Evolutionary conservation across 2,113 vertebrate genomes (phyloP).

Genomic region (Nymphicus hollandicus): DNA sequence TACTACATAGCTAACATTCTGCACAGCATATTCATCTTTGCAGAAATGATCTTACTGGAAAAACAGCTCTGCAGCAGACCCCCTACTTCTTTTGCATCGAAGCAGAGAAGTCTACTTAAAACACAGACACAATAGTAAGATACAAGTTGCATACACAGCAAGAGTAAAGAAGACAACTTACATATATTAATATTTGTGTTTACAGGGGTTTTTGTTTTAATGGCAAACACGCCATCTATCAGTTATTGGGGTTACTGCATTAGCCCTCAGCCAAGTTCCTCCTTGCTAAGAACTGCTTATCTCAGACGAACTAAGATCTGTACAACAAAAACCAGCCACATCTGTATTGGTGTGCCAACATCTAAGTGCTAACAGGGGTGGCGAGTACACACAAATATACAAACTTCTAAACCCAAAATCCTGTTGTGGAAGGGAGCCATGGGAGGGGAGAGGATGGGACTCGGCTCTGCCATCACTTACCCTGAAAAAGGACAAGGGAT

Average conservation of each 20-base stretch:
- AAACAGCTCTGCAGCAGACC: background rate
- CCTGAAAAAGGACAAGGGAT: background rate
- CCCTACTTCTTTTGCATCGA: background rate
- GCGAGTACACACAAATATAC: background rate
- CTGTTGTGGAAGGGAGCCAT: background rate
- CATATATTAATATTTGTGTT: background rate
- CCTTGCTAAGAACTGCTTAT: background rate
- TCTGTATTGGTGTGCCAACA: background rate
- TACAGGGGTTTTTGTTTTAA: background rate
- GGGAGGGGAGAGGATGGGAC: background rate
- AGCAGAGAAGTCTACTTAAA: background rate
- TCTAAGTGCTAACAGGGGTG: background rate
- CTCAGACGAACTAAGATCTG: background rate
- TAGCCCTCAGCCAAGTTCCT: background rate
- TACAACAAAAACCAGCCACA: background rate
- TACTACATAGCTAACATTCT: conserved; percentile 45
- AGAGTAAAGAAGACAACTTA: background rate
- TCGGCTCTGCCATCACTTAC: background rate
- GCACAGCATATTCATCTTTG: background rate
- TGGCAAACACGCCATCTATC: conserved; percentile 70
- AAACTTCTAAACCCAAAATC: background rate
- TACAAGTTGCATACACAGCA: background rate
- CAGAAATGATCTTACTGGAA: background rate
- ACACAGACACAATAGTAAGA: background rate
- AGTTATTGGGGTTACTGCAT: conserved; percentile 25